A percentile compares a stretch with the other conserved stretches of the same genome.
Conservation (phyloP, 2,113 vertebrate genomes). For the Brevimyrus niger region DNA sequence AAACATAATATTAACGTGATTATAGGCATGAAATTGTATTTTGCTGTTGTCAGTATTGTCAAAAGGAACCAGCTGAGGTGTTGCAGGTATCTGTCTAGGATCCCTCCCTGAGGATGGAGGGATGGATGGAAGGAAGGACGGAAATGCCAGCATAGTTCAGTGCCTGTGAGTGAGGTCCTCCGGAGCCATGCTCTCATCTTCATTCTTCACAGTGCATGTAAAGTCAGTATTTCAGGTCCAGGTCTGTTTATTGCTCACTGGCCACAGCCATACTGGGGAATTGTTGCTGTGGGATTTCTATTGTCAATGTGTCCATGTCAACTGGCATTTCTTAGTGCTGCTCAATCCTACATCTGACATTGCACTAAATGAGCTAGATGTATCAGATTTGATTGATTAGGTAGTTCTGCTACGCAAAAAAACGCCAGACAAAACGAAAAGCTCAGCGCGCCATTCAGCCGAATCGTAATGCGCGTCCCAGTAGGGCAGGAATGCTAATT, state of each 20-base stretch:
- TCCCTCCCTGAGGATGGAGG: neutral
- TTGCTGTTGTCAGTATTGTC: neutral
- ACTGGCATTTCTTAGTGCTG: neutral
- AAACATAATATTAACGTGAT: neutral
- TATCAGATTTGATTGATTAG: neutral
- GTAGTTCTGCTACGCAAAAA: neutral
- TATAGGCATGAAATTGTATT: neutral
- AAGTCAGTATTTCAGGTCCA: neutral
- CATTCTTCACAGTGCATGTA: neutral
- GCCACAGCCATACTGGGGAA: neutral
- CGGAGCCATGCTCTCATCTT: neutral
- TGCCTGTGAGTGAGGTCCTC: neutral
- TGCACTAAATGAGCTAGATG: neutral
- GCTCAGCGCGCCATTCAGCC: neutral
- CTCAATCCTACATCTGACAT: neutral
- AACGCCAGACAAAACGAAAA: neutral
- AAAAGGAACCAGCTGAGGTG: neutral
- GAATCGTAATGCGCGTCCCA: neutral
- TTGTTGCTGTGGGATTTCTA: neutral
- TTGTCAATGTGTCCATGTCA: neutral
- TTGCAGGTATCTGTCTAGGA: neutral
- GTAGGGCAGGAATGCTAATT: neutral
- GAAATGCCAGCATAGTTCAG: neutral
- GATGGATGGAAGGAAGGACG: neutral
- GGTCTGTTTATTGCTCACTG: neutral